A percentile compares a stretch with the other conserved stretches of the same genome.
Conservation (phyloP, 2,888 invertebrate species). For the Aleiodes testaceus region DNA sequence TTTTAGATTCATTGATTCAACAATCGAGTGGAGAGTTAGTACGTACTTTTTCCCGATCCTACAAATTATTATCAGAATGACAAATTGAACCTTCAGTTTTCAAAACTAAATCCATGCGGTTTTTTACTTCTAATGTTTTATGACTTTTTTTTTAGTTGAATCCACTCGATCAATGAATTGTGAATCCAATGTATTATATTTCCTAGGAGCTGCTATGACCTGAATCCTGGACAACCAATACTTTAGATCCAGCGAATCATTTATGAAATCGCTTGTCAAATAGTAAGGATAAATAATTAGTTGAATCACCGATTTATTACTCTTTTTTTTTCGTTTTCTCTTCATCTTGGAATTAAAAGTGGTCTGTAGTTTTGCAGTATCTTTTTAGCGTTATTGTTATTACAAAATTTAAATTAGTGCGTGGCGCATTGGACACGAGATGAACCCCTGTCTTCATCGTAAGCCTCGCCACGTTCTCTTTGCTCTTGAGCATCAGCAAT, state of each 20-base stretch:
- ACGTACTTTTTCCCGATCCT: background rate
- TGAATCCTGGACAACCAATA: conserved; percentile 10
- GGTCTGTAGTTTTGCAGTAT: conserved; percentile 10
- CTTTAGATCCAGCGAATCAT: background rate
- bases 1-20: conserved; percentile 5
- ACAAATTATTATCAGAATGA: conserved; percentile 1
- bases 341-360: conserved; percentile 29
- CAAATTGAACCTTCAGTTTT: background rate
- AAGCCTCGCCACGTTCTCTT: conserved; percentile 78
- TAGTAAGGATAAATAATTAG: conserved; percentile 5
- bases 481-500: conserved; percentile 81
- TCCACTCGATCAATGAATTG: background rate
- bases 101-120: too few relatives aligned
- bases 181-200: conserved; percentile 1
- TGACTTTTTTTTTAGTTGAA: background rate
- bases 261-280: conserved; percentile 1
- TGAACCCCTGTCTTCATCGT: conserved; percentile 87
- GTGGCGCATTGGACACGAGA: conserved; percentile 87
- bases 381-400: background rate
- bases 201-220: conserved; percentile 10
- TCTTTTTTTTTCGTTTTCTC: background rate
- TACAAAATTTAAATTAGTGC: conserved; percentile 62
- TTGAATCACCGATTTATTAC: conserved; percentile 5
- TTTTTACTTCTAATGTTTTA: background rate
- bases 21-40: background rate